These are phyloP conservation scores for Marcusenius ussheri DNA, from an alignment of 2,113 vertebrate species.

Conservation along the genomic window DNA sequence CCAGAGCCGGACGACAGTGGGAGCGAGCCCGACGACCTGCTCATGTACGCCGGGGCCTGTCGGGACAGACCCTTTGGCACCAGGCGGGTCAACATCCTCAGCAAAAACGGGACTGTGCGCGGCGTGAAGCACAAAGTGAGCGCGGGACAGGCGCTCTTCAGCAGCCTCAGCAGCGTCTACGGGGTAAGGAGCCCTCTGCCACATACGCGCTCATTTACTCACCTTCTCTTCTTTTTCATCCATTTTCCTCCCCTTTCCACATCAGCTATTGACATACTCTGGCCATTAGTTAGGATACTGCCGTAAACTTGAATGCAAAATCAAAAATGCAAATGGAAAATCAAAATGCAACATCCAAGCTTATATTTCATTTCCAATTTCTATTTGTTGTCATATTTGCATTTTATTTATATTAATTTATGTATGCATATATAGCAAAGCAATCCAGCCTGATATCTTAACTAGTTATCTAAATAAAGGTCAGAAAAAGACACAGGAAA, in stretches of 20 bases:
- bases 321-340: not conserved
- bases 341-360: not conserved
- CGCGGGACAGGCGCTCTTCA: conserved; percentile 90
- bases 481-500: not conserved
- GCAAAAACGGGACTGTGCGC: conserved; percentile 93
- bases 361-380: not conserved
- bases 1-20: conserved; percentile 58
- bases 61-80: conserved; percentile 74
- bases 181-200: conserved; percentile 64
- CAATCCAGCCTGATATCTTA: not conserved
- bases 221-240: not conserved
- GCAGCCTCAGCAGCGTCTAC: conserved; percentile 80
- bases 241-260: not conserved
- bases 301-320: not conserved
- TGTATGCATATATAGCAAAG: not conserved
- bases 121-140: conserved; percentile 97
- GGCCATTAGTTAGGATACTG: not conserved
- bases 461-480: not conserved
- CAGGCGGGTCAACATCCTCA: conserved; percentile 88
- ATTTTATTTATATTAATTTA: not conserved
- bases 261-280: not conserved
- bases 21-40: conserved; percentile 73
- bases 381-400: not conserved
- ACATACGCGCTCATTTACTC: not conserved
- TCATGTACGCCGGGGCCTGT: conserved; percentile 69